These are phyloP conservation scores for Scyliorhinus canicula DNA, from an alignment of 2,797 vertebrate genomes.

Conservation along the genomic window DNA sequence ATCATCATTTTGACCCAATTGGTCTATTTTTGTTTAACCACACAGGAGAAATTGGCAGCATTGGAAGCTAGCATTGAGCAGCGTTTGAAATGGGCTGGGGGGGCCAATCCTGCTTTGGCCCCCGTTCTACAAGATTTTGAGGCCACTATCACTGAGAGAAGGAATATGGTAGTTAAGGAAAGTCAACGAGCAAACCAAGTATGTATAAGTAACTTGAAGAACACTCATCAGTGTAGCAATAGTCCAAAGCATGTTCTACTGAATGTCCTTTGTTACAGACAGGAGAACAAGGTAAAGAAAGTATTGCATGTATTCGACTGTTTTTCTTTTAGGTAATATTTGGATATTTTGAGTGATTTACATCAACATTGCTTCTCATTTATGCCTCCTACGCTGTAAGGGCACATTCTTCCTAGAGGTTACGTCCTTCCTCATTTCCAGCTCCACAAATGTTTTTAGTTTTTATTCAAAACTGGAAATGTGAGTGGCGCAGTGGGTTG, in stretches of 20 bases:
- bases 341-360: background rate
- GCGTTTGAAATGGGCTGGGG: slow-evolving; percentile 95
- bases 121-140: slow-evolving; percentile 97
- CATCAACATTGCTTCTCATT: background rate
- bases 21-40: background rate
- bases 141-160: slow-evolving; percentile 85
- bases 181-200: slow-evolving; percentile 90
- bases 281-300: background rate
- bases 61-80: slow-evolving; percentile 97
- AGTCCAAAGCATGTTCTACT: background rate
- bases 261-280: background rate
- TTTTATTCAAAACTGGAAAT: background rate
- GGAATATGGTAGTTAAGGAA: slow-evolving; percentile 82
- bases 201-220: background rate
- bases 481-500: background rate
- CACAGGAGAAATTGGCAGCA: slow-evolving; percentile 82
- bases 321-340: background rate
- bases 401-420: background rate
- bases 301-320: too few species aligned
- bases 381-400: background rate
- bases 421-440: too few species aligned
- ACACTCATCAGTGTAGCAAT: background rate
- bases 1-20: too few species aligned
- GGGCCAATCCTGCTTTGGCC: slow-evolving; percentile 87
- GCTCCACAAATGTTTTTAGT: background rate